These are phyloP conservation scores for Epinephelus fuscoguttatus DNA, from an alignment of 2,113 vertebrate genomes.

Conservation along the genomic window DNA sequence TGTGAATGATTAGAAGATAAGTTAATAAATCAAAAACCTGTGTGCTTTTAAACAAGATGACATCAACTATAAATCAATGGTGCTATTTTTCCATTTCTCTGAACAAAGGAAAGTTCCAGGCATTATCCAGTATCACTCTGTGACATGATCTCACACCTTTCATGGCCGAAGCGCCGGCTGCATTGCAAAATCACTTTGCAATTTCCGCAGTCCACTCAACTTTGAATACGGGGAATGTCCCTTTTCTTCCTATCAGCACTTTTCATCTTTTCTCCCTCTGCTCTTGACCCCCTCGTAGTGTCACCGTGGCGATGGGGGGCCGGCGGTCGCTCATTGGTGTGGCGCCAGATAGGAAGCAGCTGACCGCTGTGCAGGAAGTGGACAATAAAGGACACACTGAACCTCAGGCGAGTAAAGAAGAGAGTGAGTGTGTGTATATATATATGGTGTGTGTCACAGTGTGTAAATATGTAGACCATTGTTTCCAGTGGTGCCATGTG, in stretches of 20 bases:
- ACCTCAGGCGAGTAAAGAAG: conserved; percentile 42
- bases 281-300: conserved; percentile 41
- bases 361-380: conserved; percentile 86
- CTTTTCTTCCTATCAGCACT: conserved; percentile 30
- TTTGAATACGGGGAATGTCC: conserved; percentile 44
- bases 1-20: conserved; percentile 6
- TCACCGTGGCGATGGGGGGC: conserved; percentile 25
- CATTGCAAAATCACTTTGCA: conserved; percentile 28
- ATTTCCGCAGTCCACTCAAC: conserved; percentile 3
- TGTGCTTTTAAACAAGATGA: not conserved
- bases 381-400: conserved; percentile 69
- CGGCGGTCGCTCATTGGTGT: conserved; percentile 82
- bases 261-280: conserved; percentile 29
- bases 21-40: conserved; percentile 1
- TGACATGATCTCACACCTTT: conserved; percentile 26
- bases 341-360: conserved; percentile 87
- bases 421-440: not conserved
- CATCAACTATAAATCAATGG: not conserved
- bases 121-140: not conserved
- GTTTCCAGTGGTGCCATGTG: conserved; percentile 59
- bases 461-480: conserved; percentile 43
- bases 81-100: not conserved
- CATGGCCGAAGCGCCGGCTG: not conserved
- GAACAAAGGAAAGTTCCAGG: not conserved
- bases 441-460: conserved; percentile 6